Evolutionary conservation across 2,797 vertebrate genomes (phyloP).

Genomic region (Corythornis leucogaster): DNA sequence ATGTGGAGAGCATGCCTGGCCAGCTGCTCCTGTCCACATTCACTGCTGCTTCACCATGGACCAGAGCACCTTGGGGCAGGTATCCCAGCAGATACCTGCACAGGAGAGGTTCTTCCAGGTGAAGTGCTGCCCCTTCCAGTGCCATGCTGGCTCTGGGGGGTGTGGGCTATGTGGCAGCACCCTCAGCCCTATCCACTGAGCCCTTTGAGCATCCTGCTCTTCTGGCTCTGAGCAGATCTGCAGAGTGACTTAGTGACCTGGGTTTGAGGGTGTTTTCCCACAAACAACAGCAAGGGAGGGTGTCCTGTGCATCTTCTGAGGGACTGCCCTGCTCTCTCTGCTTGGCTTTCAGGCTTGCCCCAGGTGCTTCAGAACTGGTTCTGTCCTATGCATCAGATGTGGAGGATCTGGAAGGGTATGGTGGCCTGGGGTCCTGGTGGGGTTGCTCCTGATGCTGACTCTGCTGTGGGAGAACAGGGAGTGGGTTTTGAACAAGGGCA

Average conservation of each 20-base stretch:
- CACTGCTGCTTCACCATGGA: too few relatives aligned
- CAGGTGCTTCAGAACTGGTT: background rate
- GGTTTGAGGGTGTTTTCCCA: background rate
- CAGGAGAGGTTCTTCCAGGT: background rate
- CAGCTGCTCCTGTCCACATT: too few relatives aligned
- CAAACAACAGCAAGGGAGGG: background rate
- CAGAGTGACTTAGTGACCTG: accelerated
- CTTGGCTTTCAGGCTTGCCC: background rate
- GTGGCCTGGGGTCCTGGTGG: background rate
- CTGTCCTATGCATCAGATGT: accelerated
- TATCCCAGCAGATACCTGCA: background rate
- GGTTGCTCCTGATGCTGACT: background rate
- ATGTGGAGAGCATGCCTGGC: background rate
- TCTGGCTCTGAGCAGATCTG: background rate
- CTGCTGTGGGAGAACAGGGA: background rate
- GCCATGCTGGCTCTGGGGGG: background rate
- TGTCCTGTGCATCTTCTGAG: too few relatives aligned
- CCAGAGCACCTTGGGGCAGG: background rate
- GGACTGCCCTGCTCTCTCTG: background rate
- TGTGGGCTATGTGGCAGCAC: background rate
- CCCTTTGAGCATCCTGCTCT: background rate
- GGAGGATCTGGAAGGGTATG: accelerated
- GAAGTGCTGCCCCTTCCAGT: background rate
- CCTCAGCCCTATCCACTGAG: background rate
- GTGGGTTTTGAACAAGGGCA: background rate